Conservation (phyloP, 2,888 invertebrate species). For the Phytoseiulus persimilis region DNA sequence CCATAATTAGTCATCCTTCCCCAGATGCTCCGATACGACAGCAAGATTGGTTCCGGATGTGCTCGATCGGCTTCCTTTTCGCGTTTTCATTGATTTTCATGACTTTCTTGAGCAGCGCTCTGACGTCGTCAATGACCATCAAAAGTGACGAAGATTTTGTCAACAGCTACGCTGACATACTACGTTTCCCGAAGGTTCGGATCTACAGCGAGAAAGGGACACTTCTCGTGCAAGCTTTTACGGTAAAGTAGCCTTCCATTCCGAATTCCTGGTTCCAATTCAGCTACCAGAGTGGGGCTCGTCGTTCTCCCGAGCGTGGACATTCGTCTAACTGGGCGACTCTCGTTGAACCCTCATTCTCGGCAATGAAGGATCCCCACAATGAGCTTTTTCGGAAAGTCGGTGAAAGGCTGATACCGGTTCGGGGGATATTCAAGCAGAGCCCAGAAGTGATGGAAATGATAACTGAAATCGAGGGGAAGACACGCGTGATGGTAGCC, state of each 20-base stretch:
- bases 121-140: background rate
- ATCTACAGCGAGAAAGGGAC: background rate
- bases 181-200: background rate
- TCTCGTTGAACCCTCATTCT: too few relatives aligned
- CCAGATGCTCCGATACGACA: background rate
- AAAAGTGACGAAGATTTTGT: background rate
- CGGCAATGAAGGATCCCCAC: background rate
- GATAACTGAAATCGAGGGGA: background rate
- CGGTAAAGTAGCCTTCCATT: background rate
- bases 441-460: background rate
- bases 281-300: too few relatives aligned
- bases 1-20: background rate
- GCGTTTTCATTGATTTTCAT: background rate
- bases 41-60: background rate
- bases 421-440: background rate
- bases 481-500: background rate
- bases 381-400: background rate
- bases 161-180: background rate
- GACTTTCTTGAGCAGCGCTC: background rate
- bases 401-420: background rate
- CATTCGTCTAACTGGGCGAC: too few relatives aligned
- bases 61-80: background rate
- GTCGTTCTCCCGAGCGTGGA: too few relatives aligned
- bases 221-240: background rate
- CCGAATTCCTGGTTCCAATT: too few relatives aligned